These are phyloP conservation scores for Zophobas atratus DNA, from an alignment of 1,140 invertebrate genomes.

Conservation along the genomic window DNA sequence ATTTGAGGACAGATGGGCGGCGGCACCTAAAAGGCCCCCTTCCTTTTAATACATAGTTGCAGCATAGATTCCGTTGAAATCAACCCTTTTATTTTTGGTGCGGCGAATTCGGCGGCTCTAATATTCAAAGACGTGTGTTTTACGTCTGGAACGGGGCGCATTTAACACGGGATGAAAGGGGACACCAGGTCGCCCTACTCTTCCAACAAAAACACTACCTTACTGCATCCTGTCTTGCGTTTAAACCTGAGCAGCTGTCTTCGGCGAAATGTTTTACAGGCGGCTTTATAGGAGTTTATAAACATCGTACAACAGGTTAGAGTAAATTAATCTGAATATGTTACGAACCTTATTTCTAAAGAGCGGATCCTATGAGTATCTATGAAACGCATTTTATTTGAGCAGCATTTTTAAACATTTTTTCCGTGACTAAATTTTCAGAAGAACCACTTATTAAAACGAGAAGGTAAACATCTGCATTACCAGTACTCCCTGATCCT, in stretches of 20 bases:
- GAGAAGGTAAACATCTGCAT: too few species aligned
- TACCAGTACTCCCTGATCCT: too few species aligned
- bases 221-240: conserved; percentile 52
- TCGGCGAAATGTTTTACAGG: not conserved
- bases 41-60: conserved; percentile 2
- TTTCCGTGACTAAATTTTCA: too few species aligned
- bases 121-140: conserved; percentile 25
- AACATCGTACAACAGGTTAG: conserved; percentile 21
- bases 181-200: conserved; percentile 7
- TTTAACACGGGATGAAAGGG: conserved; percentile 22
- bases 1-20: not conserved
- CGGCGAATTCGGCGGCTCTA: conserved; percentile 10
- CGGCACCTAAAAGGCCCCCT: not conserved
- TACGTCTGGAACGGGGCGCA: conserved; percentile 30
- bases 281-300: not conserved
- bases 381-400: too few species aligned
- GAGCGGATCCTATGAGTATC: not conserved
- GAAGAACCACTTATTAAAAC: too few species aligned
- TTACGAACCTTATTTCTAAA: not conserved
- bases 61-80: conserved; percentile 1
- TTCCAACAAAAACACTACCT: conserved; percentile 49
- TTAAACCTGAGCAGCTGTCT: conserved; percentile 10
- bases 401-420: too few species aligned
- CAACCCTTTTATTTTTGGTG: conserved; percentile 30
- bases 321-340: conserved; percentile 5